Percentiles rank a stretch among this genome's conserved stretches.
These are phyloP conservation scores for Chlorops oryzae DNA, from an alignment of 1,140 invertebrate species.

Conservation along the genomic window DNA sequence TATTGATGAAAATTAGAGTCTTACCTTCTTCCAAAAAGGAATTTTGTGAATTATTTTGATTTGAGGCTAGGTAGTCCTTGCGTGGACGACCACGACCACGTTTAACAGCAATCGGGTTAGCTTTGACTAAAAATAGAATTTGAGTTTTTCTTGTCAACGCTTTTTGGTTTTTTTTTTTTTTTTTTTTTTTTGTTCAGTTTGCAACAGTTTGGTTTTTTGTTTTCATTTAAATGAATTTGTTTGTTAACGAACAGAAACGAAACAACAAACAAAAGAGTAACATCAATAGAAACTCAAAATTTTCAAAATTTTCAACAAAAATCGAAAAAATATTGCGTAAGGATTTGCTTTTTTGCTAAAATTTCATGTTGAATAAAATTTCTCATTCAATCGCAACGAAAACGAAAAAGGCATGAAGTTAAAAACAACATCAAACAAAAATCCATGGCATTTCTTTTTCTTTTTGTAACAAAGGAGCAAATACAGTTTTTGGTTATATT, in stretches of 20 bases:
- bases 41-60: conserved; percentile 48
- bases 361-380: no score
- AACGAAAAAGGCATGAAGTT: no score
- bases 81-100: conserved; percentile 53
- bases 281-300: not conserved
- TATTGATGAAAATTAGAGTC: conserved; percentile 21
- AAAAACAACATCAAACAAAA: no score
- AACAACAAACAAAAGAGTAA: not conserved
- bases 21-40: conserved; percentile 58
- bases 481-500: no score
- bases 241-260: not conserved
- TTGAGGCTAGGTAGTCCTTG: conserved; percentile 51
- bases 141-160: conserved; percentile 14
- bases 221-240: not conserved
- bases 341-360: no score
- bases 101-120: conserved; percentile 48
- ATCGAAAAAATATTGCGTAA: no score
- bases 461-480: no score
- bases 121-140: conserved; percentile 46
- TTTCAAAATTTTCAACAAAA: no score
- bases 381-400: no score
- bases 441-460: no score
- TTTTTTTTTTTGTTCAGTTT: not conserved
- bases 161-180: conserved; percentile 11
- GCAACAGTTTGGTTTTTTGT: not conserved